Percentiles rank a stretch among this genome's conserved stretches.
Evolutionary conservation across 2,797 vertebrate genomes (phyloP).

Genomic region (Falco novaeseelandiae): DNA sequence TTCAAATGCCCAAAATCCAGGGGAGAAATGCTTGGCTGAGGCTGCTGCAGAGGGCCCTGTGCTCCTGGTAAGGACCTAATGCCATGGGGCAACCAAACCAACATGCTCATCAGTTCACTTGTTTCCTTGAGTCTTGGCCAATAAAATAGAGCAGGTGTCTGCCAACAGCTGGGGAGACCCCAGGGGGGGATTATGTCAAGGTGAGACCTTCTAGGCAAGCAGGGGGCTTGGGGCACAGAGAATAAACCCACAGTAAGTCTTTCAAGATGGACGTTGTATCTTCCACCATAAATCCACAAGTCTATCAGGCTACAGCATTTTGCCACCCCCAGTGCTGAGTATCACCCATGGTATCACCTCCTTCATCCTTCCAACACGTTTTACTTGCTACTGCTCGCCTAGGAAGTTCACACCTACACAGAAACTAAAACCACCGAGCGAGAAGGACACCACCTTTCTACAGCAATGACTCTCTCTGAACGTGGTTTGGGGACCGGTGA

Average conservation of each 20-base stretch:
- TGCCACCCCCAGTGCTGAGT: accelerated
- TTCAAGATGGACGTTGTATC: accelerated
- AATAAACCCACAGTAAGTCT: neutral
- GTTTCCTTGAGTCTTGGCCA: neutral
- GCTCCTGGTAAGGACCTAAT: neutral
- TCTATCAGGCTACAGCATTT: neutral
- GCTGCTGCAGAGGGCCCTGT: neutral
- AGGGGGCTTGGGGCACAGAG: neutral
- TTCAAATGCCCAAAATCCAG: neutral
- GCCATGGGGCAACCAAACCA: accelerated
- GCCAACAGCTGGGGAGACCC: neutral
- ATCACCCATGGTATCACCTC: neutral
- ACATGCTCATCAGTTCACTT: accelerated
- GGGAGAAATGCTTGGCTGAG: accelerated
- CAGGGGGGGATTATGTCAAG: accelerated
- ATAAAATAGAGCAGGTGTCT: accelerated
- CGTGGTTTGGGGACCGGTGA: accelerated
- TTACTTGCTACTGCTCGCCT: neutral
- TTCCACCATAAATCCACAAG: accelerated
- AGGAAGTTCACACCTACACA: neutral
- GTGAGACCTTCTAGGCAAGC: neutral
- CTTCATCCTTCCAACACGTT: neutral
- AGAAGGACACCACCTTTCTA: neutral
- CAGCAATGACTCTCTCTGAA: accelerated
- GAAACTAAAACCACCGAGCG: neutral